Base-by-base conservation (phyloP, 2,113 vertebrate genomes). In the Dermatemys mawii region DNA sequence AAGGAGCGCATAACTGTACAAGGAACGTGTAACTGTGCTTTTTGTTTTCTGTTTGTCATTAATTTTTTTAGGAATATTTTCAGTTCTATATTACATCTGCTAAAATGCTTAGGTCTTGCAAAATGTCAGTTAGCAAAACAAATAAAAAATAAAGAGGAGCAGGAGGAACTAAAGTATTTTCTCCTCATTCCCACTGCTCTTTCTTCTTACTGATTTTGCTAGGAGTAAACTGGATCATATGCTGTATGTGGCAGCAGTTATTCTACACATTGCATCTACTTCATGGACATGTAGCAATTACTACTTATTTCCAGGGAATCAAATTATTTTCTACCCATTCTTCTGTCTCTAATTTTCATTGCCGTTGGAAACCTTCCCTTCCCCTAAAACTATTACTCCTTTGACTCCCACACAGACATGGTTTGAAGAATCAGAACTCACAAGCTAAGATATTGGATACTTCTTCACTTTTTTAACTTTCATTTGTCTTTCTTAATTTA, bases 401-500 rank as follows among this genome's bases (percentile, higher is more conserved):
- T 63, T 88, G n/a, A 81, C 60, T 88, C 83, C 35, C n/a, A 93
- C 57, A 46, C 13, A 89, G 27, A 48, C 46, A 17, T 83, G 86
- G 82, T 86, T 75, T 38, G 44, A 90, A 88, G n/a, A 92, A 88
- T 78, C 49, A 84, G 41, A 88, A 84, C 35, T 88, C 78, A 93
- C 32, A 84, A 51, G 6, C 11, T 81, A 90, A 12, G 80, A 93
- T 46, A 60, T 82, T 41, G 88, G 38, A 13, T 92, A 51, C 4
- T n/a, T 95, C 41, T 84, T 92, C 17, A 93, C 41, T 93, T 97
- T 90, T 44, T 94, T 95, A 92, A 35, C 51, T 93, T 82, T 94
- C 95, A 90, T 84, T 85, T 92, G 41, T 95, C 48, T 35, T 90
- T 92, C 93, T 93, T 97, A 80, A 80, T 78, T 88, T 93, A 75